Base-by-base conservation (phyloP, 1,140 invertebrate species). In the Psilanteris sp. region DNA sequence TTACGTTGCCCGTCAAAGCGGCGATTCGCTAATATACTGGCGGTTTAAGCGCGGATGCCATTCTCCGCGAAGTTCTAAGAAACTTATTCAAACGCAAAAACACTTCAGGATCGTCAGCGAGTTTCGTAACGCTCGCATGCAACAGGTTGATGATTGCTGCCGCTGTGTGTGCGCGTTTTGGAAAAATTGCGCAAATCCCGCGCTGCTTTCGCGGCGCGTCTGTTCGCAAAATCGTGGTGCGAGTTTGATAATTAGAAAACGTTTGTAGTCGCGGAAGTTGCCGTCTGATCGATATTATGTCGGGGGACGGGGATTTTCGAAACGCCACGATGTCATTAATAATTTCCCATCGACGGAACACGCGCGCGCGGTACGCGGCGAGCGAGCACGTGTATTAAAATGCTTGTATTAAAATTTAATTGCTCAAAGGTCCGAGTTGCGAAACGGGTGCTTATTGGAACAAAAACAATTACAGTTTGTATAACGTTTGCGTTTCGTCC, bases 141-240 rank as follows among this genome's bases (percentile, higher is more conserved):
- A 70, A 70, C 64, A 70, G 64, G 64, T 70, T 70, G 54, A 59
- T 57, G 64, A 70, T 52, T 43, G 8, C 52, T 50, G 32, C n/a
- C n/a, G n/a, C n/a, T n/a, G n/a, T n/a, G n/a, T n/a, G 18, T 43
- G 37, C 20, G 14, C 18, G 34, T 59, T 68, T 68, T 48, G 50
- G 32, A 59, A 68, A 59, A 68, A 57, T 46, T 39, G 16, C 27
- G 29, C 11, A 34, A 36, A 46, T 7, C 9, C 1, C 11, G n/a
- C n/a, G n/a, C n/a, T n/a, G n/a, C n/a, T n/a, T n/a, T n/a, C n/a
- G n/a, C n/a, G n/a, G n/a, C n/a, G n/a, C n/a, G n/a, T n/a, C n/a
- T n/a, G n/a, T n/a, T n/a, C n/a, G n/a, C n/a, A n/a, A n/a, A n/a
- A n/a, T n/a, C n/a, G n/a, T n/a, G n/a, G n/a, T n/a, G n/a, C n/a